Conservation (phyloP, 2,888 invertebrate species). For the Sminthurides aquaticus region DNA sequence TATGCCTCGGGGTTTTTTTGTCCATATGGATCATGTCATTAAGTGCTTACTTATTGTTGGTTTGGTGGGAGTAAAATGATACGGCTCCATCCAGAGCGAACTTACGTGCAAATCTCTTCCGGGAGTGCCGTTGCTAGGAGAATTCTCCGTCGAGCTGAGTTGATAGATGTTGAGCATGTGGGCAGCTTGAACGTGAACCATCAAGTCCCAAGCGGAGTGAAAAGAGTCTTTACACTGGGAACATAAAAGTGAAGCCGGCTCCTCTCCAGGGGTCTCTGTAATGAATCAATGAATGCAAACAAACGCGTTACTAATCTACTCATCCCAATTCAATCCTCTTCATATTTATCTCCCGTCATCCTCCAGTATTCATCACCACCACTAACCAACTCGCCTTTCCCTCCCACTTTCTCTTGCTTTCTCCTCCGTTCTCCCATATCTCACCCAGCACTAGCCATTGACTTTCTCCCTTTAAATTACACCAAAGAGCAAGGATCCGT, state of each 20-base stretch:
- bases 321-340: background rate
- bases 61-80: too few relatives aligned
- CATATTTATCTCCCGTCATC: background rate
- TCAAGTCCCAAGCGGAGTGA: constrained; percentile 60
- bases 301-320: background rate
- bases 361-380: background rate
- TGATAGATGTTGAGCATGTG: constrained; percentile 63
- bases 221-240: constrained; percentile 62
- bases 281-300: constrained; percentile 4
- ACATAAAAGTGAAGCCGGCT: constrained; percentile 54
- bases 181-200: constrained; percentile 62
- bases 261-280: constrained; percentile 40
- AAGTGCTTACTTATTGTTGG: background rate
- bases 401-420: background rate
- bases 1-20: too few relatives aligned
- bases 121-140: background rate
- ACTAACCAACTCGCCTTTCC: background rate
- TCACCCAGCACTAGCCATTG: too few relatives aligned
- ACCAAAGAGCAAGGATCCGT: too few relatives aligned
- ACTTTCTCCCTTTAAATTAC: too few relatives aligned
- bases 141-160: constrained; percentile 47
- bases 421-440: too few relatives aligned
- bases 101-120: constrained; percentile 18
- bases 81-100: too few relatives aligned
- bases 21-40: background rate